Evolutionary conservation across 2,113 vertebrate species (phyloP).

Genomic region (Scomber scombrus): DNA sequence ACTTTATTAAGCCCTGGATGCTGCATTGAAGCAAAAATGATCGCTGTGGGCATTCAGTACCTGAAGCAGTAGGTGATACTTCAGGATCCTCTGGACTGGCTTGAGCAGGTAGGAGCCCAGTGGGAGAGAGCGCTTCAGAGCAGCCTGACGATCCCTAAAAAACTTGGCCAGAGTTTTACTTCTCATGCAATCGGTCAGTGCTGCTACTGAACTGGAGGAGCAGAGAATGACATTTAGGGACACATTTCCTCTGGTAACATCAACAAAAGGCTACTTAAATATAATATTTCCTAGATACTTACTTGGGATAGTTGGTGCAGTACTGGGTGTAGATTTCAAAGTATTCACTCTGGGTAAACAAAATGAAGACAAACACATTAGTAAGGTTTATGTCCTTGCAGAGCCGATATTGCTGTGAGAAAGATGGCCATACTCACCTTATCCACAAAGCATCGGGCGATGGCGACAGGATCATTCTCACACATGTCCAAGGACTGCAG

Average conservation of each 20-base stretch:
- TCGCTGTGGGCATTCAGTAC: conserved; percentile 68
- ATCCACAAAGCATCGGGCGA: conserved; percentile 95
- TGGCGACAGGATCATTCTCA: conserved; percentile 91
- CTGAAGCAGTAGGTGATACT: conserved; percentile 97
- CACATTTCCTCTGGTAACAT: neutral
- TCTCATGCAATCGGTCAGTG: conserved; percentile 94
- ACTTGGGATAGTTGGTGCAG: conserved; percentile 99
- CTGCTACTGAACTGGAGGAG: conserved; percentile 89
- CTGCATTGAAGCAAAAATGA: neutral
- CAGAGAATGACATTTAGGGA: neutral
- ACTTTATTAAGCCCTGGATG: too few relatives aligned
- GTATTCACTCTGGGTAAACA: conserved; percentile 89
- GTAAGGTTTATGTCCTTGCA: neutral
- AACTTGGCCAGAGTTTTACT: conserved; percentile 93
- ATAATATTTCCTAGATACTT: conserved; percentile 66
- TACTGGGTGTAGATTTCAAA: conserved; percentile 99
- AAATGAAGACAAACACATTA: conserved; percentile 8
- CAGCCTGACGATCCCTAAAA: conserved; percentile 93
- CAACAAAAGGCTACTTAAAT: neutral
- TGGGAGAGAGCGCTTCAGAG: conserved; percentile 90
- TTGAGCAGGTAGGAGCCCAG: conserved; percentile 96
- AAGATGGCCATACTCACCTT: conserved; percentile 84
- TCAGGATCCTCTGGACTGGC: conserved; percentile 97
- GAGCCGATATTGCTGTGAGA: neutral
- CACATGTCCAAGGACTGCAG: conserved; percentile 94